Base-by-base conservation (phyloP, 2,113 vertebrate genomes). In the Ibidorhyncha struthersii region DNA sequence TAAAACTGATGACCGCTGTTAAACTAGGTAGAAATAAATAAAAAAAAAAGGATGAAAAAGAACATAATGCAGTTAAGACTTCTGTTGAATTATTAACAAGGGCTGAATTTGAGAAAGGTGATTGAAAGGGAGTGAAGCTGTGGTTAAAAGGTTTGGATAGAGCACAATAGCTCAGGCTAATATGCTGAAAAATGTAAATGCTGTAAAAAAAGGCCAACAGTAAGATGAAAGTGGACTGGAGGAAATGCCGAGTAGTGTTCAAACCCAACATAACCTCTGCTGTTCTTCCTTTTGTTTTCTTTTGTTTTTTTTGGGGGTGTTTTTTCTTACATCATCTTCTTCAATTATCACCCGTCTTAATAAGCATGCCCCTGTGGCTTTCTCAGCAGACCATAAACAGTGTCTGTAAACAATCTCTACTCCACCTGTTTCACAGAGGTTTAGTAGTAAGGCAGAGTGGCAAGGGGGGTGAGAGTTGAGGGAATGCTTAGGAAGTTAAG, bases 231-330 rank as follows among this genome's bases (percentile, higher is more conserved):
- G 12, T 41, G 55, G 34, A 32, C 17, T 72, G 45, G 14, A 94
- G 58, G 82, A 94, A 76, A 47, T 72, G 30, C n/a, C 70, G 55
- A 59, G 14, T 87, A 72, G 76, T 36, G 25, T 43, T 76, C 84
- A 82, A 85, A 26, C 27, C 34, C 26, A 71, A 4, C 22, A 9
- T 70, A 66, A 65, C 19, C 62, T 86, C n/a, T 91, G 58, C 63
- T 73, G 18, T 73, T 14, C 32, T 93, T 86, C 30, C 21, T 49
- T 81, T 73, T 47, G 8, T 27, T 27, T 5, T 71, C 56, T 80
- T 63, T 18, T 52, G 69, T 30, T 1, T 0, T 8, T 80, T 72
- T 65, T 7, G 0, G 2, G 65, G 30, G 5, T 71, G n/a, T 0
- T 50, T 78, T 73, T 87, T 43, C n/a, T 89, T 74, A 11, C 9